Percentiles rank a stretch among this genome's conserved stretches.
Evolutionary conservation across 2,888 invertebrate species (phyloP).

Genomic region (Coleophora deauratella): DNA sequence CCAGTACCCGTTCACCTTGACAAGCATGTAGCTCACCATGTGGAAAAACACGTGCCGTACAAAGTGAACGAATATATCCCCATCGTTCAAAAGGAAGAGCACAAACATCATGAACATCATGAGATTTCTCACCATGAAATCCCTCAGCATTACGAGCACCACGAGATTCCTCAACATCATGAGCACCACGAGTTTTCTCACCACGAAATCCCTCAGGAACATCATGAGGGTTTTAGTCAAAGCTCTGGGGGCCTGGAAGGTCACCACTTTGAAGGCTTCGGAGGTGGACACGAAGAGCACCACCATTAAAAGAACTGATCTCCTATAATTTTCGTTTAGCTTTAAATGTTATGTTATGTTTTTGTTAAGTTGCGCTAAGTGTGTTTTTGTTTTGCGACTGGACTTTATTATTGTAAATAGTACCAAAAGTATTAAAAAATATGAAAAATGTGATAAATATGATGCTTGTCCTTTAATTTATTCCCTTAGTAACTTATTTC

Average conservation of each 20-base stretch:
- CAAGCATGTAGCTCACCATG: constrained; percentile 78
- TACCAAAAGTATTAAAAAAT: constrained; percentile 59
- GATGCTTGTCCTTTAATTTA: background rate
- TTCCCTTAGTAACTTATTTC: no score
- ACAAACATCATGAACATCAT: constrained; percentile 28
- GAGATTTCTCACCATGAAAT: constrained; percentile 16
- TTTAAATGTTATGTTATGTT: constrained; percentile 60
- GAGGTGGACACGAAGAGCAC: constrained; percentile 45
- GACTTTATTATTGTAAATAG: constrained; percentile 54
- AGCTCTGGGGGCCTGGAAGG: constrained; percentile 25
- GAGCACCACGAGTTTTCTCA: background rate
- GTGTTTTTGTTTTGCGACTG: constrained; percentile 45
- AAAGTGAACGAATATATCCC: constrained; percentile 81
- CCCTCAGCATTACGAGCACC: constrained; percentile 1
- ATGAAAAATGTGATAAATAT: constrained; percentile 40
- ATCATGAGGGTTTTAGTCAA: constrained; percentile 1
- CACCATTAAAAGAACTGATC: constrained; percentile 64
- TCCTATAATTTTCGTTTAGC: constrained; percentile 51
- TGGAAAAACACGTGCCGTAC: constrained; percentile 80
- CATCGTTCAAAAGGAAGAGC: constrained; percentile 67
- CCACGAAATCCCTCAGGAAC: constrained; percentile 1
- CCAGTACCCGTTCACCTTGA: constrained; percentile 77
- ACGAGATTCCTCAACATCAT: constrained; percentile 5
- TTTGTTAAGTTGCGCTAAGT: constrained; percentile 56
- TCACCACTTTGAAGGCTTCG: constrained; percentile 24